A percentile compares a stretch with the other conserved stretches of the same genome.
Conservation (phyloP, 2,113 vertebrate species). For the Lophura nycthemera region DNA sequence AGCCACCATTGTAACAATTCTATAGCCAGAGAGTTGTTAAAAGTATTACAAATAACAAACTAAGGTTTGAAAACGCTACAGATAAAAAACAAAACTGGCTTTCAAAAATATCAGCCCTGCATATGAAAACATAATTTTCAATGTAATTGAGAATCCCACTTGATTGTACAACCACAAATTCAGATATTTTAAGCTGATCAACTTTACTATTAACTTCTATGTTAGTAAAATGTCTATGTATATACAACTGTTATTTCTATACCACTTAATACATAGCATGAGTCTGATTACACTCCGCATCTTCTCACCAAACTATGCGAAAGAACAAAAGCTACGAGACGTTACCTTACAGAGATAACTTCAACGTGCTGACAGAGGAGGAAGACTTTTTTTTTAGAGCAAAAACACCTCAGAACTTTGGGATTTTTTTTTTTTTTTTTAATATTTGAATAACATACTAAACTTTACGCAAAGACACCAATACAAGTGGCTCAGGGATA, state of each 20-base stretch:
- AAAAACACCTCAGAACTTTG: neutral
- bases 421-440: neutral
- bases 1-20: constrained; percentile 3
- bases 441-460: neutral
- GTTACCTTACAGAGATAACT: neutral
- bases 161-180: neutral
- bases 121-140: neutral
- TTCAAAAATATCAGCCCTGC: neutral
- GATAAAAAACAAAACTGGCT: neutral
- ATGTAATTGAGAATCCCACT: neutral
- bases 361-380: neutral
- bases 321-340: neutral
- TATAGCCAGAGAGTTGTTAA: neutral
- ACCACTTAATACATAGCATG: neutral
- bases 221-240: neutral
- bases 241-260: neutral
- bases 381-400: neutral
- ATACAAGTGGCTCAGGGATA: neutral
- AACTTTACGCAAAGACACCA: neutral
- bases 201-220: neutral
- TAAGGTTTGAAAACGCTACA: neutral
- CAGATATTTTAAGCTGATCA: neutral
- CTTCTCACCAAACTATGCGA: neutral
- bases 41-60: neutral
- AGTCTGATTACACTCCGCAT: neutral